Percentiles rank a stretch among this genome's conserved stretches.
Conservation (phyloP, 2,797 vertebrate genomes). For the Apodemus agrarius region DNA sequence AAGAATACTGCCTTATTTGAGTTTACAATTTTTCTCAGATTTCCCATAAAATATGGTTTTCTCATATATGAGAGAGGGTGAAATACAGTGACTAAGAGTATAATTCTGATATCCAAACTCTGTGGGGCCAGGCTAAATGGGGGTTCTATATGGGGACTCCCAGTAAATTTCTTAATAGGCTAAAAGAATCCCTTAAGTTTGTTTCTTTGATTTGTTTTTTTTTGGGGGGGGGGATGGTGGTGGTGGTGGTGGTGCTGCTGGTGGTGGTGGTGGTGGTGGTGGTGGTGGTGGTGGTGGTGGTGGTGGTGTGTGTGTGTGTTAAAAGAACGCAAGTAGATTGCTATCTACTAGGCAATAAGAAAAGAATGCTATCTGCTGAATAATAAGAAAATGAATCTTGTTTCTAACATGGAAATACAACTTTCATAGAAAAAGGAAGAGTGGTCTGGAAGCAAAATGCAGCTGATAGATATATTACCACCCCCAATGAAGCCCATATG, state of each 20-base stretch:
- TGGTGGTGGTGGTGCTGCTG: too few species aligned
- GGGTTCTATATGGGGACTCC: not conserved
- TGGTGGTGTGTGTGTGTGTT: not conserved
- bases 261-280: too few species aligned
- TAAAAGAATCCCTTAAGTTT: not conserved
- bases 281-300: too few species aligned
- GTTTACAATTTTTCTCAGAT: slow-evolving; percentile 42
- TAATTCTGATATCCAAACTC: not conserved
- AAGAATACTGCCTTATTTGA: not conserved
- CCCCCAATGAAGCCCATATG: not conserved
- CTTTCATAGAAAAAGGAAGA: not conserved
- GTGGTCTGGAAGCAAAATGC: not conserved
- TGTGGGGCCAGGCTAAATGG: not conserved
- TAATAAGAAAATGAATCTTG: slow-evolving; percentile 14
- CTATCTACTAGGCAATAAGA: not conserved
- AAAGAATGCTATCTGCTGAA: not conserved
- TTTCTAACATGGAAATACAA: not conserved
- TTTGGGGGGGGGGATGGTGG: too few species aligned
- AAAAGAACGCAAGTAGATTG: slow-evolving; percentile 3
- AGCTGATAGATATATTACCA: not conserved
- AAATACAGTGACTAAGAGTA: not conserved
- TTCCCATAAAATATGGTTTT: not conserved
- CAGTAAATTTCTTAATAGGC: not conserved
- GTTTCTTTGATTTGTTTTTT: too few species aligned
- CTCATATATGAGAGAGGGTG: not conserved